Conservation (phyloP, 2,797 vertebrate species). For the Emys orbicularis region DNA sequence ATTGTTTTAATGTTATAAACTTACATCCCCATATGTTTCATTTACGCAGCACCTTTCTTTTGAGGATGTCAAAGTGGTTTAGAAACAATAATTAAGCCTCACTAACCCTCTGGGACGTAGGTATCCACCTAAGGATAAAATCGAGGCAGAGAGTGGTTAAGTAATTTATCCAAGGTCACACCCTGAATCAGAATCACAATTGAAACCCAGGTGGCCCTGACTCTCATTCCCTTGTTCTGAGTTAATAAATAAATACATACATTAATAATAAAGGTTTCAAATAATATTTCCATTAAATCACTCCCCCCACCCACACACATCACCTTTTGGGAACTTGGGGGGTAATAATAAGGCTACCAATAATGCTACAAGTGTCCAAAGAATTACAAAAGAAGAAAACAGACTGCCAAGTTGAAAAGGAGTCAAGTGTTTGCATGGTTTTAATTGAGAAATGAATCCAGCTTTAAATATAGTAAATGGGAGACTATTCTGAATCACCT, state of each 20-base stretch:
- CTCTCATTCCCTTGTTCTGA: neutral
- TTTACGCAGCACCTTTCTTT: neutral
- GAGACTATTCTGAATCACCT: slow-evolving; percentile 63
- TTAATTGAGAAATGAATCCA: slow-evolving; percentile 58
- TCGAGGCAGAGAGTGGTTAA: neutral
- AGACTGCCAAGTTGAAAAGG: neutral
- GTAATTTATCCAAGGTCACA: fast-evolving
- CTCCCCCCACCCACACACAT: neutral
- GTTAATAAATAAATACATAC: neutral
- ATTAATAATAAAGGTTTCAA: neutral
- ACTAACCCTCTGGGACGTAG: neutral
- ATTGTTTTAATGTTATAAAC: neutral
- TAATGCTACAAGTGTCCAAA: slow-evolving; percentile 46
- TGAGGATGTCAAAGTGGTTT: neutral
- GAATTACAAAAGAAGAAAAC: neutral
- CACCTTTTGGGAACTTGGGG: neutral
- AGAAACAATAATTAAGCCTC: neutral
- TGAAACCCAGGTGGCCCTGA: neutral
- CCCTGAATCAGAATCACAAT: neutral
- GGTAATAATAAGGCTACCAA: slow-evolving; percentile 23
- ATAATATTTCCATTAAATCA: neutral
- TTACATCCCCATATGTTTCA: neutral
- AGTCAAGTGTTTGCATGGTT: slow-evolving; percentile 51
- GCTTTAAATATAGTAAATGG: slow-evolving; percentile 58
- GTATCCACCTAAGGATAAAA: neutral